phyloP scores from a whole-genome alignment of 2,113 vertebrate species.

The Bambusicola thoracicus region DNA sequence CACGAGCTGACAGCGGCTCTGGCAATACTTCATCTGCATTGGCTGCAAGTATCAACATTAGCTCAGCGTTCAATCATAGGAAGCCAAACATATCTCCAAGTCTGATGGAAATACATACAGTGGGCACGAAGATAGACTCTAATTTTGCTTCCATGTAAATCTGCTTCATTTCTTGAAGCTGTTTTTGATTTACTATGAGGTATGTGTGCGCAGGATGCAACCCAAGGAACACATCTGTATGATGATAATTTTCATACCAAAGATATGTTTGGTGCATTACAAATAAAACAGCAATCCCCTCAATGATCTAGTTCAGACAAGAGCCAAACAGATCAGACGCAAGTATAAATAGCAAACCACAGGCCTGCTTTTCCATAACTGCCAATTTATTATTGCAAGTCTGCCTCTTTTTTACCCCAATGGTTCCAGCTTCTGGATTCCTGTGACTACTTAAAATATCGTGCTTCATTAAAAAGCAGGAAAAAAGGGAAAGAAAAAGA shows the following conservation, averaged over 20 bases:
- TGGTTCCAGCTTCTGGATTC: background rate
- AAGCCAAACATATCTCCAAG: background rate
- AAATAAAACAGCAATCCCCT: conserved; percentile 4
- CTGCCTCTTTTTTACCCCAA: background rate
- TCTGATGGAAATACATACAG: background rate
- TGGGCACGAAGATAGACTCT: background rate
- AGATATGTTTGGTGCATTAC: conserved; percentile 29
- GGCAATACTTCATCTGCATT: background rate
- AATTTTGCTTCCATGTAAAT: background rate
- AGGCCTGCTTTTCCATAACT: background rate
- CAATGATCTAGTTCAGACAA: conserved; percentile 8
- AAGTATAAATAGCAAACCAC: conserved; percentile 41
- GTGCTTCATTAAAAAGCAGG: background rate
- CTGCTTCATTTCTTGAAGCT: background rate
- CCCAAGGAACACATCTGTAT: conserved; percentile 31
- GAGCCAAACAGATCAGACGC: conserved; percentile 21
- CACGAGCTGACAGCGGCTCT: background rate
- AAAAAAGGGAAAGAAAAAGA: background rate
- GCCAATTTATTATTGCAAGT: conserved; percentile 33
- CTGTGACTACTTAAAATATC: background rate
- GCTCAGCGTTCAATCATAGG: background rate
- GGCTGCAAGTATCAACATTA: conserved; percentile 3
- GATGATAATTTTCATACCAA: background rate
- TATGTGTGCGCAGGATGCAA: background rate
- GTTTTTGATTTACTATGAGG: background rate